phyloP scores from a whole-genome alignment of 2,113 vertebrate genomes.

The Tupaia tana region DNA sequence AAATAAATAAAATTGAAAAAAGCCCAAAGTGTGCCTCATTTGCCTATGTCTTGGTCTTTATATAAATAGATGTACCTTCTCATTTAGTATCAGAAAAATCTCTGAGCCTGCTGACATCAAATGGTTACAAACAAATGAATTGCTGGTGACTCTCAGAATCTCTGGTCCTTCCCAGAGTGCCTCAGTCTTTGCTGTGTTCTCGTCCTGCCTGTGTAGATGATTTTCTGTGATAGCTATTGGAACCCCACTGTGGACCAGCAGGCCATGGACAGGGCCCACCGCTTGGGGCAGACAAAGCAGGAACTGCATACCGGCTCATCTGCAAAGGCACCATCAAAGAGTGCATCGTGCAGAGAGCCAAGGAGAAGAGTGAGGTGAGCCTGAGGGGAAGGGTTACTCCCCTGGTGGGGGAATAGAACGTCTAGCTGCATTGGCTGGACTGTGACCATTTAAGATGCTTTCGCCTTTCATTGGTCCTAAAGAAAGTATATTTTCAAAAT shows the following conservation, averaged over 20 bases:
- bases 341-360: slow-evolving; percentile 96
- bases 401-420: background rate
- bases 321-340: slow-evolving; percentile 98
- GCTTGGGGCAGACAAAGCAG: slow-evolving; percentile 97
- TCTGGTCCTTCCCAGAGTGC: background rate
- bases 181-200: slow-evolving; percentile 36
- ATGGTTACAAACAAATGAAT: background rate
- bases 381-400: background rate
- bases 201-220: slow-evolving; percentile 89
- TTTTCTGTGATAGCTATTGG: slow-evolving; percentile 99
- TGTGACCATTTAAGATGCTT: background rate
- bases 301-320: slow-evolving; percentile 96
- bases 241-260: slow-evolving; percentile 99
- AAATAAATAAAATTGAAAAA: no score
- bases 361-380: slow-evolving; percentile 98
- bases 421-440: background rate
- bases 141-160: background rate
- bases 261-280: slow-evolving; percentile 98
- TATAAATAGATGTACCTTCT: slow-evolving; percentile 35
- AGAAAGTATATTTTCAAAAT: background rate
- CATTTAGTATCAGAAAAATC: background rate
- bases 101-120: background rate
- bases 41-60: slow-evolving; percentile 7
- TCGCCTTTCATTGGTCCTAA: background rate
- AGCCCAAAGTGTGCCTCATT: no score